Base-by-base conservation (phyloP, 2,888 invertebrate species). In the Acanthoscelides obtectus region DNA sequence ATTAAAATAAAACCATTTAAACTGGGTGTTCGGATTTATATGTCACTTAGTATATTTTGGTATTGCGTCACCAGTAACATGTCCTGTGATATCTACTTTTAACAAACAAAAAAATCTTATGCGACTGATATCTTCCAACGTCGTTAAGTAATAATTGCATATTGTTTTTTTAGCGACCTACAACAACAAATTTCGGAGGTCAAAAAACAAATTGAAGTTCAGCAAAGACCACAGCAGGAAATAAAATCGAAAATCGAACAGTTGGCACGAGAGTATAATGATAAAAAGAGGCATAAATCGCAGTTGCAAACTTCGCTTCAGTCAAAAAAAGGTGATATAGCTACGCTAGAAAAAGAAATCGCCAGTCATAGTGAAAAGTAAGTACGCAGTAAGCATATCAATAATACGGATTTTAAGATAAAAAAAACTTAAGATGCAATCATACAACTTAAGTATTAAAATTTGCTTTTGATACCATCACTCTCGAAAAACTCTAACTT, bases 331-430 rank as follows among this genome's bases (percentile, higher is more conserved):
- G 77, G 77, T 45, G 85, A 88, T 64, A 85, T 87, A 70, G 84
- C 87, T 81, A 74, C 83, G 73, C 68, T 88, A 77, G 79, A 87
- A 81, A 75, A 86, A 80, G 77, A 87, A 82, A 81, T 85, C 83
- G 70, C 81, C 77, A 80, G 81, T 71, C 79, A 80, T n/a, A 83
- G 80, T 68, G 80, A 83, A 75, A 83, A 83, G 84, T 83, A 76
- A 76, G 77, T 77, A 69, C 20, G 4, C 19, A 68, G 5, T 22
- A 17, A 19, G 20, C 8, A 8, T 66, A 19, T 20, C 19, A 21
- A 67, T 67, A 8, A 5, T 67, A 5, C 19, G 21, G 21, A 27
- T 64, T 72, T n/a, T n/a, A n/a, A n/a, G n/a, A n/a, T n/a, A n/a
- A n/a, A n/a, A n/a, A n/a, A n/a, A n/a, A n/a, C n/a, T n/a, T n/a